phyloP scores from a whole-genome alignment of 1,140 invertebrate species.

The Sweltsa coloradensis region DNA sequence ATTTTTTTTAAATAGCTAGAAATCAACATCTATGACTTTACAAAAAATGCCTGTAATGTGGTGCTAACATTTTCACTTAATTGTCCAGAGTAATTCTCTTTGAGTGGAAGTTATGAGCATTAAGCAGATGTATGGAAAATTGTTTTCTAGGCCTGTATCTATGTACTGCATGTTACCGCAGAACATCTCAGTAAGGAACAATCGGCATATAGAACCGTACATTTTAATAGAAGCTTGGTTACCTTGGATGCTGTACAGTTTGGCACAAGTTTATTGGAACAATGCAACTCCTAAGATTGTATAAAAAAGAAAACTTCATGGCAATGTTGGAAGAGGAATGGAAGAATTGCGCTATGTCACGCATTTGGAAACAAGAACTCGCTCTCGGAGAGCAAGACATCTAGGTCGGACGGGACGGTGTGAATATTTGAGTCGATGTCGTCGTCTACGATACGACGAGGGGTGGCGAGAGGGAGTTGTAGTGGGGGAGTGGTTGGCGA shows the following conservation, averaged over 20 bases:
- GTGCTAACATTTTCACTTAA: too few species aligned
- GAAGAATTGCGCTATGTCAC: slow-evolving; percentile 25
- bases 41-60: too few species aligned
- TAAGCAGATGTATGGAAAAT: too few species aligned
- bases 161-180: too few species aligned
- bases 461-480: background rate
- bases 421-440: slow-evolving; percentile 39
- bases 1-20: too few species aligned
- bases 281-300: background rate
- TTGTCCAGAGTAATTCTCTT: too few species aligned
- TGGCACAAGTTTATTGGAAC: background rate
- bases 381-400: slow-evolving; percentile 45
- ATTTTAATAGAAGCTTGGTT: background rate
- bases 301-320: background rate
- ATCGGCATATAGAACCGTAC: background rate
- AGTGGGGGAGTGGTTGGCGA: background rate
- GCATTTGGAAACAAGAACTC: slow-evolving; percentile 44
- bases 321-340: background rate
- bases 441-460: background rate
- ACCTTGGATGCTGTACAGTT: background rate
- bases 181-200: background rate
- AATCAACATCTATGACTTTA: too few species aligned
- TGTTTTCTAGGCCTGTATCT: too few species aligned
- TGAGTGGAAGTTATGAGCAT: too few species aligned
- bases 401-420: slow-evolving; percentile 47